phyloP scores from a whole-genome alignment of 2,888 invertebrate species.

The Phymatocera aterrima region DNA sequence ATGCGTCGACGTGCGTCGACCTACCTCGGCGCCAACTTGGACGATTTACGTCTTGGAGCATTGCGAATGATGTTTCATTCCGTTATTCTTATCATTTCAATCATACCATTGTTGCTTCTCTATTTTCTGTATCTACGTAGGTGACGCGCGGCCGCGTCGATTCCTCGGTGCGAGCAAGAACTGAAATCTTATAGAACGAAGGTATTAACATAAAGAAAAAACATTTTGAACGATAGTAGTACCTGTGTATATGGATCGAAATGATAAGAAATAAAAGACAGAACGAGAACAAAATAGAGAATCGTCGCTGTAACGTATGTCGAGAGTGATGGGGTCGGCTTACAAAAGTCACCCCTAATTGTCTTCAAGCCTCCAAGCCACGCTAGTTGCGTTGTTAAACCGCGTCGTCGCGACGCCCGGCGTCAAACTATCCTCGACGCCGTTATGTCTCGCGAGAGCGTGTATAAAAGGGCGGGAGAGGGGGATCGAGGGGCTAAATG shows the following conservation, averaged over 20 bases:
- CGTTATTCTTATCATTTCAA: too few relatives aligned
- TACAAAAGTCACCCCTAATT: slow-evolving; percentile 11
- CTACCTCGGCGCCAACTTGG: slow-evolving; percentile 15
- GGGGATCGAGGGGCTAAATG: background rate
- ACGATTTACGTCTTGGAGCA: slow-evolving; percentile 43
- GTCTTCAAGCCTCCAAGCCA: slow-evolving; percentile 9
- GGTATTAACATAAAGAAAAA: too few relatives aligned
- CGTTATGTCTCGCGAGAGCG: slow-evolving; percentile 17
- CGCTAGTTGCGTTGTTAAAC: slow-evolving; percentile 23
- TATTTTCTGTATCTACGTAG: too few relatives aligned
- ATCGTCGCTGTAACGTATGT: background rate
- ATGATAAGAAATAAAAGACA: too few relatives aligned
- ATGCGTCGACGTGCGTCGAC: slow-evolving; percentile 41
- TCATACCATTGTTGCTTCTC: too few relatives aligned
- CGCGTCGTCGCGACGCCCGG: slow-evolving; percentile 26
- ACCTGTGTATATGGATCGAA: too few relatives aligned
- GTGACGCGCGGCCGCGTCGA: too few relatives aligned
- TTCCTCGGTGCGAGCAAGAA: too few relatives aligned
- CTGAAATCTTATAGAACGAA: too few relatives aligned
- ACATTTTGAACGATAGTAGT: too few relatives aligned
- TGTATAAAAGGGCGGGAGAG: background rate
- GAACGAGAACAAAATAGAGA: too few relatives aligned
- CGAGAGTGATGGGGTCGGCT: background rate
- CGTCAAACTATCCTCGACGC: slow-evolving; percentile 12
- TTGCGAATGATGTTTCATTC: too few relatives aligned